Base-by-base conservation (phyloP, 2,888 invertebrate genomes). In the Phalangium opilio region DNA sequence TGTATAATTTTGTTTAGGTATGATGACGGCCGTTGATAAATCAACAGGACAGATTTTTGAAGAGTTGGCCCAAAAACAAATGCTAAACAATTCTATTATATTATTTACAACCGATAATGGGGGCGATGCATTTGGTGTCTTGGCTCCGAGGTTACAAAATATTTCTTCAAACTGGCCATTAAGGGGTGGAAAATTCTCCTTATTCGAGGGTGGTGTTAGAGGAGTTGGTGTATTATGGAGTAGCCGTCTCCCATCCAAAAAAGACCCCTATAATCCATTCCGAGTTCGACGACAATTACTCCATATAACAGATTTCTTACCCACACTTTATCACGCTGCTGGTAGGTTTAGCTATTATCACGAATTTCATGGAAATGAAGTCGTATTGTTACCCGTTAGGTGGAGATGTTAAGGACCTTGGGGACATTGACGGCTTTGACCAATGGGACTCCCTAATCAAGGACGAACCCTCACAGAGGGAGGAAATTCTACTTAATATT, bases 201-300 rank as follows among this genome's bases (percentile, higher is more conserved):
- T 89, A 1, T 95, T 85, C 81, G 93, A 95, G 70, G 93, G 95
- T 20, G 91, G 90, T 0, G 77, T 90, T 0, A 73, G 89, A 33
- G 86, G 81, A 2, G 78, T 78, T 0, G 83, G 77, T 0, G 67
- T 85, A 4, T 61, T 91, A 35, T 89, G 86, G 83, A 82, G 83
- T 52, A 78, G 83, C 0, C 53, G 66, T 4, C 67, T 75, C 10
- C 60, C 83, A 38, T 40, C 52, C 36, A 67, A 70, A 3, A 27
- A 27, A 8, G 8, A 27, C 8, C 8, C 27, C 5, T 8, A 4
- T 7, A 59, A 57, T 7, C 51, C 59, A 5, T 70, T 15, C 10
- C 10, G 10, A 14, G 60, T 62, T 1, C 61, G 63, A 3, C 50
- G 61, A 15, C 60, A 64, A 36, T 57, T 68, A 61, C 56, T 66